These are phyloP conservation scores for Heloderma charlesbogerti DNA, from an alignment of 2,113 vertebrate species.

Conservation along the genomic window DNA sequence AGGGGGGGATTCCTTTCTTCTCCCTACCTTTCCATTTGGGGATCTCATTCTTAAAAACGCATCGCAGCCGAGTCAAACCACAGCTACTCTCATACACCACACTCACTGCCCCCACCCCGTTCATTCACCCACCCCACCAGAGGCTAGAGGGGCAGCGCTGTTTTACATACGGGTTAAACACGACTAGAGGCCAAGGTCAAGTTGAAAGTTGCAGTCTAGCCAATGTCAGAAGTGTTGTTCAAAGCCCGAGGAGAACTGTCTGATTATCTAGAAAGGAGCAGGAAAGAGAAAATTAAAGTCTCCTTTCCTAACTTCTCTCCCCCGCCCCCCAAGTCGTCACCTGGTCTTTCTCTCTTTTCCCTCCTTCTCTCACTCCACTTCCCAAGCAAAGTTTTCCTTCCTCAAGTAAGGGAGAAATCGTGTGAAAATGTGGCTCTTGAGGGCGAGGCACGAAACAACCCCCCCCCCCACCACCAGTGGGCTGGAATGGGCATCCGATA, in stretches of 20 bases:
- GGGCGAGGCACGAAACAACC: slow-evolving; percentile 17
- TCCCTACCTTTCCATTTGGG: slow-evolving; percentile 14
- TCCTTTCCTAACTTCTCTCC: slow-evolving; percentile 18
- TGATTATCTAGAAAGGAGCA: slow-evolving; percentile 62
- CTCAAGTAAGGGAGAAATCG: slow-evolving; percentile 26
- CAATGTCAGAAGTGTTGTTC: slow-evolving; percentile 83
- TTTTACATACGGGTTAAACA: slow-evolving; percentile 83
- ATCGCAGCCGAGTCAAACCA: slow-evolving; percentile 32
- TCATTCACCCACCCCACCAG: neutral
- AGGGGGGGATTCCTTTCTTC: slow-evolving; percentile 12
- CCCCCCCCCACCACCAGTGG: too few species aligned
- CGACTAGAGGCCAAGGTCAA: slow-evolving; percentile 98
- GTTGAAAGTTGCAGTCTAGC: slow-evolving; percentile 92
- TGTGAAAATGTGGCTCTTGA: slow-evolving; percentile 47
- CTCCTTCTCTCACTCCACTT: slow-evolving; percentile 57
- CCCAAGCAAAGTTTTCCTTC: slow-evolving; percentile 17
- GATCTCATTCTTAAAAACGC: slow-evolving; percentile 45
- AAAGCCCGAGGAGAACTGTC: slow-evolving; percentile 72
- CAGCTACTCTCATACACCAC: neutral
- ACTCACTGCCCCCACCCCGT: too few species aligned
- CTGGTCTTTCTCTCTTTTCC: slow-evolving; percentile 34
- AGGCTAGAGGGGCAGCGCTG: slow-evolving; percentile 67
- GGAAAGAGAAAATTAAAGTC: slow-evolving; percentile 60
- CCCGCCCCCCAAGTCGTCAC: slow-evolving; percentile 21
- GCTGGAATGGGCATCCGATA: slow-evolving; percentile 45